These are phyloP conservation scores for Haplotaxodon microlepis DNA, from an alignment of 2,113 vertebrate species.

Conservation along the genomic window DNA sequence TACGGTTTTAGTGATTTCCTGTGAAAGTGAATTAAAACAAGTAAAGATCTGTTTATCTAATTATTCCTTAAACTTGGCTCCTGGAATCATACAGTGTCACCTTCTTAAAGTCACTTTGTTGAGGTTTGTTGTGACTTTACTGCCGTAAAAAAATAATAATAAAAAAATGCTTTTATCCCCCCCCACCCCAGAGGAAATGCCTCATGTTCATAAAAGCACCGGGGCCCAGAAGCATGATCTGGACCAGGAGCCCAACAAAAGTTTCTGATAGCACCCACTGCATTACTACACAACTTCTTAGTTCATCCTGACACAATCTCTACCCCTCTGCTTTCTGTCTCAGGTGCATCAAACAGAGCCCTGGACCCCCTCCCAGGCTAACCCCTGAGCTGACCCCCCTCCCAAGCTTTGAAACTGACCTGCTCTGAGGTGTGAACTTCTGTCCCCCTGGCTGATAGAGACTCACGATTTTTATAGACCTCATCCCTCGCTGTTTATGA, in stretches of 20 bases:
- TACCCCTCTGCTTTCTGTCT: constrained; percentile 35
- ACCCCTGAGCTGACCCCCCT: constrained; percentile 9
- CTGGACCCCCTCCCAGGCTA: constrained; percentile 21
- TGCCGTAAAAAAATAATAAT: fast-evolving
- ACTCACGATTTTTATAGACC: constrained; percentile 56
- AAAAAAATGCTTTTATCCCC: not conserved
- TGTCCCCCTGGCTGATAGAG: constrained; percentile 48
- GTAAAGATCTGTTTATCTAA: not conserved
- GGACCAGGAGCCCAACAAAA: not conserved
- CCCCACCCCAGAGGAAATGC: not conserved
- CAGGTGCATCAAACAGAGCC: constrained; percentile 46
- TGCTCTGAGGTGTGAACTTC: constrained; percentile 47
- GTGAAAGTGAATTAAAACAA: not conserved
- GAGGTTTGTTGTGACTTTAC: not conserved
- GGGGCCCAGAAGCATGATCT: not conserved
- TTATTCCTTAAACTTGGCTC: not conserved
- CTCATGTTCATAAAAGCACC: not conserved
- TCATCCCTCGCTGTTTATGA: constrained; percentile 48
- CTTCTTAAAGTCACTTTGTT: not conserved
- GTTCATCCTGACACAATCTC: not conserved
- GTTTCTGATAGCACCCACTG: not conserved
- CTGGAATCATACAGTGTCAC: not conserved
- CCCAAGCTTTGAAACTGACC: constrained; percentile 34
- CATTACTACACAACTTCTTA: not conserved
- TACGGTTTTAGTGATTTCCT: constrained; percentile 11